Percentiles rank a stretch among this genome's conserved stretches.
Evolutionary conservation across 1,140 invertebrate genomes (phyloP).

Genomic region (Aphaenogaster ashmeadi): DNA sequence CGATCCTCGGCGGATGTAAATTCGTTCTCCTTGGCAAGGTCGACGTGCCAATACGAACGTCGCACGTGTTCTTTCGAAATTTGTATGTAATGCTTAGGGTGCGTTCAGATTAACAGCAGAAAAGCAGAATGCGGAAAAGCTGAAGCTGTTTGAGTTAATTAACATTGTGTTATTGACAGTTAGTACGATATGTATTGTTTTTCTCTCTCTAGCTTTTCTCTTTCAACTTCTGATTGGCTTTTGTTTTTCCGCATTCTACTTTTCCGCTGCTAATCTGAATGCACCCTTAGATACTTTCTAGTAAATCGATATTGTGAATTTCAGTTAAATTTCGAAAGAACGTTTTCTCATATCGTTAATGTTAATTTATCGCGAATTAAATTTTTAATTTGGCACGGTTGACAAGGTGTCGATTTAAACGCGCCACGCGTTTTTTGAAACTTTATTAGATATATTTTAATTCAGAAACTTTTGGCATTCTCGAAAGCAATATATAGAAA

Average conservation of each 20-base stretch:
- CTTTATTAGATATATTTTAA: background rate
- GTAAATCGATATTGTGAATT: background rate
- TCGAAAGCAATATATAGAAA: background rate
- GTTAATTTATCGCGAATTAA: background rate
- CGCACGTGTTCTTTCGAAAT: background rate
- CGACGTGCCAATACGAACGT: background rate
- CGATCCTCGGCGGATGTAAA: background rate
- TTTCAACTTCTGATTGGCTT: too few relatives aligned
- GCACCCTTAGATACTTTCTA: background rate
- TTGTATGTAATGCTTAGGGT: too few relatives aligned
- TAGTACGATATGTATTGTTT: too few relatives aligned
- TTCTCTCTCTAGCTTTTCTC: too few relatives aligned
- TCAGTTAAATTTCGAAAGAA: background rate
- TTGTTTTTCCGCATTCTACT: too few relatives aligned
- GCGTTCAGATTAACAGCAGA: too few relatives aligned
- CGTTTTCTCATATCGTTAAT: background rate
- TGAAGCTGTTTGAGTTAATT: too few relatives aligned
- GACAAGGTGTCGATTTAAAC: background rate
- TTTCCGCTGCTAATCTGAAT: too few relatives aligned
- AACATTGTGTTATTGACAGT: too few relatives aligned
- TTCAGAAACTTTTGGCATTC: background rate
- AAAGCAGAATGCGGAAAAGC: too few relatives aligned
- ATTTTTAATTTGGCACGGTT: background rate
- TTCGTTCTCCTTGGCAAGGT: conserved; percentile 33
- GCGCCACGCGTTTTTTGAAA: background rate